Evolutionary conservation across 2,113 vertebrate genomes (phyloP), one percentile per base, ranked within the genome.

Genomic region (Fulmarus glacialis): DNA sequence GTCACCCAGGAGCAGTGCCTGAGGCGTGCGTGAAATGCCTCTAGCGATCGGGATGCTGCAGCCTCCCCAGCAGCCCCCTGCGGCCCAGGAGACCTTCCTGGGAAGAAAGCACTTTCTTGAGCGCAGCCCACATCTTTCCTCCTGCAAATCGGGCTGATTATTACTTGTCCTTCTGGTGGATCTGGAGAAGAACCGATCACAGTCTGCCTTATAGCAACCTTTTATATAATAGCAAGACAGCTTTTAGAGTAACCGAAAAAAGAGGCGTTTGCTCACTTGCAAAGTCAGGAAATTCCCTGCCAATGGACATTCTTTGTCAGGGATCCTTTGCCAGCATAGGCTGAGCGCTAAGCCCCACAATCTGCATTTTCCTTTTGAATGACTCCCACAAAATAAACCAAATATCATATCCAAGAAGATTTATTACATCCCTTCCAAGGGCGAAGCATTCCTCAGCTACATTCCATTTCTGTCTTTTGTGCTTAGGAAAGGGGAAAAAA

Each of bases 281-380:
- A 97, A 94, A 96, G 97, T 98, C 97, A 98, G 97, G 97, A 96
- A 94, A 94, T 97, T 97, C 95, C 89, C 94, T 97, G 97, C 97
- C 97, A 97, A 95, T 97, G 95, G 96, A 98, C 97, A 97, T 96
- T 97, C 95, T 90, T 97, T 97, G 94, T 77, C 42, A 1, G 80
- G 42, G 70, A 96, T 96, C 79, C 96, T 95, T 87, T 98, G 96
- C 97, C 96, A 97, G 91, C 95, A 84, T 96, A 93, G 91, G 87
- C 96, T 96, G 96, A 94, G 87, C 27, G 3, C 95, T 96, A 97
- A 97, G 92, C 82, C 80, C 80, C 94, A 96, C 96, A 96, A 95
- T 95, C 90, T 93, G 83, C 94, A 71, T 96, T 97, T 96, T 96
- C 95, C 87, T 97, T 97, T 97, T 96, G 93, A 97, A 93, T 85